Evolutionary conservation across 2,888 invertebrate species (phyloP).

Genomic region (Hypercompe scribonia): DNA sequence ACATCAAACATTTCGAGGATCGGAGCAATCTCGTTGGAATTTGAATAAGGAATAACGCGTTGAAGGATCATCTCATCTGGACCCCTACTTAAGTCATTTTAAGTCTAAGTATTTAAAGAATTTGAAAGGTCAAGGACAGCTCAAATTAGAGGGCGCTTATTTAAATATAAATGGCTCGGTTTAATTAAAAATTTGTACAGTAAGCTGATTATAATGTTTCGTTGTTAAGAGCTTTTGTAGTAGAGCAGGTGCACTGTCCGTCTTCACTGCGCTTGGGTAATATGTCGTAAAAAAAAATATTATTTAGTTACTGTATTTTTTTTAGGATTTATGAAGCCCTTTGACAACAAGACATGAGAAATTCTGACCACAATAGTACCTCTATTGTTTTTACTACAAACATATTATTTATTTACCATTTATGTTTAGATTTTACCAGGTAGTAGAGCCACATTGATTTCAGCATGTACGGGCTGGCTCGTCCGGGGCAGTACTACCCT

Average conservation of each 20-base stretch:
- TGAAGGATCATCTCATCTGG: slow-evolving; percentile 28
- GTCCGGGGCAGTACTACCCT: too few species aligned
- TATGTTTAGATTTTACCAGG: too few species aligned
- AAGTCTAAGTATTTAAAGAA: slow-evolving; percentile 42
- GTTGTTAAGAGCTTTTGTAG: slow-evolving; percentile 5
- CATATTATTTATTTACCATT: too few species aligned
- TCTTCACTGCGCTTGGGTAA: background rate
- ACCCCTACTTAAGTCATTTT: slow-evolving; percentile 34
- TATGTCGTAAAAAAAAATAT: too few species aligned
- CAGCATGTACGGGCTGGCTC: too few species aligned
- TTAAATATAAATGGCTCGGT: slow-evolving; percentile 29
- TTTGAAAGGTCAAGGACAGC: slow-evolving; percentile 44
- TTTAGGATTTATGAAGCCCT: too few species aligned
- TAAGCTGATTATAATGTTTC: background rate
- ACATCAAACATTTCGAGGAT: slow-evolving; percentile 38
- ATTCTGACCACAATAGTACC: too few species aligned
- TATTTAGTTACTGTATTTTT: background rate
- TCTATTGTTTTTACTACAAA: too few species aligned
- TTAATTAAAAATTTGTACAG: slow-evolving; percentile 34
- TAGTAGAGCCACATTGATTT: too few species aligned
- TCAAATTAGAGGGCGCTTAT: slow-evolving; percentile 29
- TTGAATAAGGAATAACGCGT: slow-evolving; percentile 38
- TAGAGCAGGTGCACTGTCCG: slow-evolving; percentile 11
- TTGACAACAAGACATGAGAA: too few species aligned
- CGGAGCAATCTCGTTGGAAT: slow-evolving; percentile 41